These are phyloP conservation scores for Melolontha melolontha DNA, from an alignment of 2,888 invertebrate genomes.

Conservation along the genomic window DNA sequence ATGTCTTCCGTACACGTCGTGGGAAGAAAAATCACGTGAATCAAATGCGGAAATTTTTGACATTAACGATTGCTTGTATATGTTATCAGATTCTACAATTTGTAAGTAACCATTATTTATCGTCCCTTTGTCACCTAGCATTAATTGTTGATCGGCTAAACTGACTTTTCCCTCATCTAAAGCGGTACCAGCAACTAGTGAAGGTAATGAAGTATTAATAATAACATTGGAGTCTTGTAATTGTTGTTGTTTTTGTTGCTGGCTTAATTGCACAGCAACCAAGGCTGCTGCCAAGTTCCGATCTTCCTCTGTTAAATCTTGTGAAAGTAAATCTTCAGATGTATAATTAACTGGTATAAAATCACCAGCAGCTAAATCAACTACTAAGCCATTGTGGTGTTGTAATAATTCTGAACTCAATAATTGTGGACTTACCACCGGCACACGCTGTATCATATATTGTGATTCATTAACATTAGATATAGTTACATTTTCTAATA, in stretches of 20 bases:
- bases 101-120: constrained; percentile 58
- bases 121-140: constrained; percentile 56
- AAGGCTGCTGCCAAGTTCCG: constrained; percentile 72
- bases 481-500: constrained; percentile 62
- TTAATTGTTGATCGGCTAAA: constrained; percentile 59
- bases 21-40: constrained; percentile 36
- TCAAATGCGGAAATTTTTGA: constrained; percentile 38
- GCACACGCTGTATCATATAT: constrained; percentile 62
- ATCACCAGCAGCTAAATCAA: constrained; percentile 63
- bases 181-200: constrained; percentile 48
- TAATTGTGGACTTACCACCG: constrained; percentile 62
- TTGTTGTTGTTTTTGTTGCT: constrained; percentile 72
- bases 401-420: constrained; percentile 62
- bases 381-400: constrained; percentile 63
- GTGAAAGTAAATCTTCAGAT: constrained; percentile 62
- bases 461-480: constrained; percentile 59
- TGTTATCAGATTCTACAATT: constrained; percentile 59
- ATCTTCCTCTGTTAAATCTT: constrained; percentile 71
- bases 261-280: constrained; percentile 72
- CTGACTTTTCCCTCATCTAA: constrained; percentile 53
- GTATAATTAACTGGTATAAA: constrained; percentile 64
- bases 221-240: constrained; percentile 57
- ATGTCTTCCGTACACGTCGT: constrained; percentile 34
- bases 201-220: constrained; percentile 52
- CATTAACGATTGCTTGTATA: constrained; percentile 48